Evolutionary conservation across 1,140 invertebrate genomes (phyloP), one percentile per base, ranked within the genome.

Genomic region (Wiebesia pumilae): DNA sequence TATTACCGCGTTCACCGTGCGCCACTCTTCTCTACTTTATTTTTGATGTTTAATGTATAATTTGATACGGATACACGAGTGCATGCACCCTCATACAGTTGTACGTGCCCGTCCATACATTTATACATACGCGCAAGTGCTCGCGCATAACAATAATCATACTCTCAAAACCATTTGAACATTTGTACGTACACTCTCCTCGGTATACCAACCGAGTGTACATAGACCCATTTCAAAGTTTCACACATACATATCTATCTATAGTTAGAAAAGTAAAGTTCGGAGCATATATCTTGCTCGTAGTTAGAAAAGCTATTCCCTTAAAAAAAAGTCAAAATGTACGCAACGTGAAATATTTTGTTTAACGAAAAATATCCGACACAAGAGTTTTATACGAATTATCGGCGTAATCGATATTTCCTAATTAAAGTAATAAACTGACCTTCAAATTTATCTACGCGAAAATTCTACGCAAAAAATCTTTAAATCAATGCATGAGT

Each of bases 81-180:
- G 27, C 75, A 51, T 38, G 43, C 12, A 16, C 40, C 4, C 75
- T 47, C 21, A 30, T 4, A 47, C 38, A 27, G 6, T 27, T 19
- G 3, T n/a, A 43, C 16, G 6, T n/a, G 7, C 40, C 9, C 40
- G 19, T 40, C 19, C 38, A 43, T 4, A 43, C 30, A 33, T 3
- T 27, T 43, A 27, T 6, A 43, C 71, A 27, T n/a, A 43, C 21
- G 24, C 75, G n/a, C 43, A 51, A 47, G n/a, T 21, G 12, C 75
- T 51, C 27, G n/a, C 75, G 12, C 43, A 51, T 77, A 77, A 73
- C 35, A 73, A 73, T 73, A 73, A 73, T 73, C 35, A 40, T 40
- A 73, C 35, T 40, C 19, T 19, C 1, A 30, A 10, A 40, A 73
- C 19, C 69, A 40, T 73, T 73, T 73, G 33, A 73, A 40, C 69